These are phyloP conservation scores for Quiscalus mexicanus DNA, from an alignment of 2,113 vertebrate species.

Conservation along the genomic window DNA sequence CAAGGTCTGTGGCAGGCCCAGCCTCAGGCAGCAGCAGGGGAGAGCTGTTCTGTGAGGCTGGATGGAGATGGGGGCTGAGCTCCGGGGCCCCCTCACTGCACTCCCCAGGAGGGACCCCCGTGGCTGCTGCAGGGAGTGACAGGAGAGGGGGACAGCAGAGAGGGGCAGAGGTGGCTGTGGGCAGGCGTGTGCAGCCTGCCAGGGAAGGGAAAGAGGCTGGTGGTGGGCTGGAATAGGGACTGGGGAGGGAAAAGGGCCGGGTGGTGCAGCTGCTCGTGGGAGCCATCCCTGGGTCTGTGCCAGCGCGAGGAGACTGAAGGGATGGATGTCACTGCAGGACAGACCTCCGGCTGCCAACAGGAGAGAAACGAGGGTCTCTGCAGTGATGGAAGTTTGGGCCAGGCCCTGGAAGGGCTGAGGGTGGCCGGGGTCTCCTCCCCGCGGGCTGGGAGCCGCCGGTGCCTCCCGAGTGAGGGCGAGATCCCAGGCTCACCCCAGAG, in stretches of 20 bases:
- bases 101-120: neutral
- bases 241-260: neutral
- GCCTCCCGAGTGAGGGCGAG: accelerated
- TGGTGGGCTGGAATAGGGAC: neutral
- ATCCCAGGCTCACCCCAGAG: neutral
- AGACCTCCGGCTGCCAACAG: neutral
- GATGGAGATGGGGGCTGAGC: neutral
- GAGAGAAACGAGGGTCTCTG: neutral
- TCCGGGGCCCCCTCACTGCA: accelerated
- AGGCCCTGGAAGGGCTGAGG: neutral
- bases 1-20: accelerated
- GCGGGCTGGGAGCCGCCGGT: neutral
- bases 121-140: neutral
- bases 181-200: neutral
- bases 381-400: neutral
- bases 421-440: accelerated
- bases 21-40: neutral
- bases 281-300: neutral
- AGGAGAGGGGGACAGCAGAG: neutral
- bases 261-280: accelerated
- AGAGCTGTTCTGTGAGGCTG: accelerated
- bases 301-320: accelerated
- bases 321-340: neutral
- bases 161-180: accelerated
- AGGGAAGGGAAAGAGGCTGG: neutral